These are phyloP conservation scores for Clarias batrachus DNA, from an alignment of 2,113 vertebrate genomes.

Conservation along the genomic window DNA sequence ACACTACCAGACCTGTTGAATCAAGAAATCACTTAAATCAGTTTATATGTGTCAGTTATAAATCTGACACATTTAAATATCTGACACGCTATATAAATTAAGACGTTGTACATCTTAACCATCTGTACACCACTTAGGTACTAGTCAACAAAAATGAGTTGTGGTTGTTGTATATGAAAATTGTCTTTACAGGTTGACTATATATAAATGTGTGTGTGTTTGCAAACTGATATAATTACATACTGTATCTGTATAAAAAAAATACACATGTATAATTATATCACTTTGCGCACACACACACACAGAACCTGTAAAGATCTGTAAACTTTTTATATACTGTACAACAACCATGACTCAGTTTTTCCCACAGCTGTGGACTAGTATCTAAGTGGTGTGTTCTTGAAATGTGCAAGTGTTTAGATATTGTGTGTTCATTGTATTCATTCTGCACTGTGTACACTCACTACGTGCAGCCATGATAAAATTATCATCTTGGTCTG, in stretches of 20 bases:
- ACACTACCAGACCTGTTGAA: too few species aligned
- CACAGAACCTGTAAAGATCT: background rate
- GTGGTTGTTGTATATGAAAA: background rate
- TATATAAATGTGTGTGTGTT: too few species aligned
- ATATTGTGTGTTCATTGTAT: slow-evolving; percentile 22
- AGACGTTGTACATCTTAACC: slow-evolving; percentile 1
- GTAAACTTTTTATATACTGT: background rate
- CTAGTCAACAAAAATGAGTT: background rate
- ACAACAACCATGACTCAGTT: background rate
- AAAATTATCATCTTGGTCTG: slow-evolving; percentile 4
- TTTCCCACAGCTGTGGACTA: background rate
- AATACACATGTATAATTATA: too few species aligned
- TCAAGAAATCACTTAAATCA: too few species aligned
- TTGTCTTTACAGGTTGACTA: too few species aligned
- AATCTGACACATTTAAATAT: too few species aligned
- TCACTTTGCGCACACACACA: too few species aligned
- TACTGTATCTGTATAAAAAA: too few species aligned
- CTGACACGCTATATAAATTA: too few species aligned
- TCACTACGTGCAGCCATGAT: background rate
- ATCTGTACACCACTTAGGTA: background rate
- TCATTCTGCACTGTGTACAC: slow-evolving; percentile 12
- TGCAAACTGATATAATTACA: too few species aligned
- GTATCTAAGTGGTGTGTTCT: slow-evolving; percentile 6
- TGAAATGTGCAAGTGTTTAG: slow-evolving; percentile 24
- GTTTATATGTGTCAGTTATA: too few species aligned